phyloP scores from a whole-genome alignment of 2,888 invertebrate species.

The Fragum whitleyi region DNA sequence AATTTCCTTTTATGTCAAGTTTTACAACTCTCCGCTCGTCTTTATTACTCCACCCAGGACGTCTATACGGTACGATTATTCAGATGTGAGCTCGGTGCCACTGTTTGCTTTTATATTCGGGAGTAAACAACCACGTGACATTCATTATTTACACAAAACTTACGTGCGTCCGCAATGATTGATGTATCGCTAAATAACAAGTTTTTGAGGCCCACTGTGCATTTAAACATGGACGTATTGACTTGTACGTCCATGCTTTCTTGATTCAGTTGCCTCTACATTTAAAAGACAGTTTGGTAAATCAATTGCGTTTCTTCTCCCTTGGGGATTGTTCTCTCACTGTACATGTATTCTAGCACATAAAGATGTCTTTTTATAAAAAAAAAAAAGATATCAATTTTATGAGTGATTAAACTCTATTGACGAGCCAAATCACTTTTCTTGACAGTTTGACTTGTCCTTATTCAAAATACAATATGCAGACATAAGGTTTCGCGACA shows the following conservation, averaged over 20 bases:
- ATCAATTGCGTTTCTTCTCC: too few relatives aligned
- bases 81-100: not conserved
- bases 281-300: too few relatives aligned
- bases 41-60: not conserved
- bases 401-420: too few relatives aligned
- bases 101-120: slow-evolving; percentile 6
- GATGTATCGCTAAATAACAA: slow-evolving; percentile 19
- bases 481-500: too few relatives aligned
- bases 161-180: slow-evolving; percentile 13
- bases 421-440: too few relatives aligned
- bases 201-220: not conserved
- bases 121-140: slow-evolving; percentile 13
- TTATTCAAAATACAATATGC: too few relatives aligned
- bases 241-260: not conserved
- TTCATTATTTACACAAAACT: slow-evolving; percentile 17
- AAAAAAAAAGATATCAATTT: too few relatives aligned
- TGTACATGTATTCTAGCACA: too few relatives aligned
- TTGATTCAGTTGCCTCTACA: too few relatives aligned
- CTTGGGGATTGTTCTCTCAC: too few relatives aligned
- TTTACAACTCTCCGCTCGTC: not conserved
- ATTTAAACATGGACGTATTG: not conserved
- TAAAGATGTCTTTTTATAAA: too few relatives aligned
- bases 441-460: too few relatives aligned
- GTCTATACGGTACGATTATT: not conserved
- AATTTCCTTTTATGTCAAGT: not conserved